Conservation (phyloP, 2,797 vertebrate species). For the Alcedo quadribrachys region DNA sequence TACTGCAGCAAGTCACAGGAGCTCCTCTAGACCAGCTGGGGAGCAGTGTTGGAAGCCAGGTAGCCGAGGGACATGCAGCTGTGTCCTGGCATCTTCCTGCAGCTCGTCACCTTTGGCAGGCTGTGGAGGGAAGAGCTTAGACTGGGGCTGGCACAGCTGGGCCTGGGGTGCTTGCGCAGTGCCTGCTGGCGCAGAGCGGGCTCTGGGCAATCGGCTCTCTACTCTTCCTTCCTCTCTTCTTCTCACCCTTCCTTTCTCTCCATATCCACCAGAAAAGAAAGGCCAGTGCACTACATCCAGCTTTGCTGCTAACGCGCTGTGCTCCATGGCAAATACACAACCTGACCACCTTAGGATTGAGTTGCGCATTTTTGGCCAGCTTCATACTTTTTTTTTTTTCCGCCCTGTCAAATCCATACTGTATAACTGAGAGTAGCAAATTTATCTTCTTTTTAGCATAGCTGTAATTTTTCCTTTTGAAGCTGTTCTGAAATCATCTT, state of each 20-base stretch:
- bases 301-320: conserved; percentile 60
- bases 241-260: not conserved
- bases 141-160: not conserved
- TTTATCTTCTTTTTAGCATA: conserved; percentile 66
- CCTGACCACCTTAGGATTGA: conserved; percentile 45
- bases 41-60: not conserved
- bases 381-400: not conserved
- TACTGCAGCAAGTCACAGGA: not conserved
- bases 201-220: not conserved
- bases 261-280: conserved; percentile 3
- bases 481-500: conserved; percentile 60
- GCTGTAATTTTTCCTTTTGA: conserved; percentile 67
- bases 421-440: conserved; percentile 63
- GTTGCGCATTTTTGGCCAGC: not conserved
- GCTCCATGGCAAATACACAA: conserved; percentile 50
- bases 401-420: conserved; percentile 10
- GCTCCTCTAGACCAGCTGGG: fast-evolving
- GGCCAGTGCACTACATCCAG: conserved; percentile 34
- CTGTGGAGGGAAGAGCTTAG: not conserved
- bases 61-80: not conserved
- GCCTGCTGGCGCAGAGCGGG: not conserved
- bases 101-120: not conserved
- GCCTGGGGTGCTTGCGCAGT: fast-evolving
- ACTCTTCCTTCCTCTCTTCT: not conserved
- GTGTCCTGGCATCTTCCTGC: not conserved